phyloP scores from a whole-genome alignment of 2,113 vertebrate genomes.

The Chrysemys picta region DNA sequence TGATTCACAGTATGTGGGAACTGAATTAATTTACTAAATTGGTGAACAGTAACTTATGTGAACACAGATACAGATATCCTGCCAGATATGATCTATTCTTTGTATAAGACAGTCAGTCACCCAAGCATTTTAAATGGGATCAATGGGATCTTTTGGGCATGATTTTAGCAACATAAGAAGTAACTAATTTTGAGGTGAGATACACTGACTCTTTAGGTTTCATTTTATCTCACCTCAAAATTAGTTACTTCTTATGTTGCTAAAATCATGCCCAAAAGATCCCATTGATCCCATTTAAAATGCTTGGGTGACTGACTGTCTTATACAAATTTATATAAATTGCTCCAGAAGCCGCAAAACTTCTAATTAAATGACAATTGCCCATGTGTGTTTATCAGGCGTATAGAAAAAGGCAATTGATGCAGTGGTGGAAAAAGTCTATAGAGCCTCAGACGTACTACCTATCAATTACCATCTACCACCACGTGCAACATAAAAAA shows the following conservation, averaged over 20 bases:
- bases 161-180: conserved; percentile 9
- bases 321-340: not conserved
- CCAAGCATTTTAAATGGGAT: conserved; percentile 24
- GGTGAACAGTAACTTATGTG: not conserved
- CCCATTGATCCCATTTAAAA: conserved; percentile 5
- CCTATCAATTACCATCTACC: not conserved
- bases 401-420: not conserved
- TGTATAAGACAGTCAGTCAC: accelerated
- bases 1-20: not conserved
- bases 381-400: not conserved
- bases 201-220: no score
- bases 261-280: conserved; percentile 29
- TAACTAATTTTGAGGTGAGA: no score
- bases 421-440: not conserved
- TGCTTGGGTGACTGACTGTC: accelerated
- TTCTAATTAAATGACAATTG: not conserved
- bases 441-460: not conserved
- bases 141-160: conserved; percentile 5
- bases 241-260: conserved; percentile 23
- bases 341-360: not conserved
- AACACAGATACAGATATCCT: not conserved
- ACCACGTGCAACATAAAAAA: not conserved
- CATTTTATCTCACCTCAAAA: conserved; percentile 13
- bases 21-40: conserved; percentile 6
- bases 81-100: not conserved